phyloP scores from a whole-genome alignment of 2,113 vertebrate species.

The Passer montanus region DNA sequence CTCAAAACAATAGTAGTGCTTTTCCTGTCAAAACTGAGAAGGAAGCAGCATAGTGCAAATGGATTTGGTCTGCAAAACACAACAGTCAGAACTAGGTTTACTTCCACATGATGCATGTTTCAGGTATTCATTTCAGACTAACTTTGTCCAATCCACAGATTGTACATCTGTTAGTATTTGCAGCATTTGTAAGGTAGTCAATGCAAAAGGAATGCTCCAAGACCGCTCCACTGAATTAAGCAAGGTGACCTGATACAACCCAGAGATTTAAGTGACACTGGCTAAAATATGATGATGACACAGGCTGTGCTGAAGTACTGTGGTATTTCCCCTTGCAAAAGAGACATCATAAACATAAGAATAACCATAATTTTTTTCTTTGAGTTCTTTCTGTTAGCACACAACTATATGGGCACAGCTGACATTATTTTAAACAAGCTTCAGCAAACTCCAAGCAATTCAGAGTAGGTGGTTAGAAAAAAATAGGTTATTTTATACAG shows the following conservation, averaged over 20 bases:
- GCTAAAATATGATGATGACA: neutral
- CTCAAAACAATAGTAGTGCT: neutral
- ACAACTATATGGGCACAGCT: neutral
- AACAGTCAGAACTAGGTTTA: neutral
- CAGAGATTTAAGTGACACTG: neutral
- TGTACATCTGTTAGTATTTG: neutral
- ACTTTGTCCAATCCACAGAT: neutral
- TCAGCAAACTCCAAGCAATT: neutral
- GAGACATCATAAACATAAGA: neutral
- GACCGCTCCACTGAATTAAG: neutral
- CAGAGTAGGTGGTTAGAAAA: neutral
- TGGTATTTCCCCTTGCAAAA: neutral
- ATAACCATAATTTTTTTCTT: neutral
- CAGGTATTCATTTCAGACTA: neutral
- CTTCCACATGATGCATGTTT: accelerated
- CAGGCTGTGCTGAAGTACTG: neutral
- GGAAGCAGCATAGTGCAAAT: neutral
- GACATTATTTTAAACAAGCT: neutral
- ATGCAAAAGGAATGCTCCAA: neutral
- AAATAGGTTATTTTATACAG: neutral
- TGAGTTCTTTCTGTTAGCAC: neutral
- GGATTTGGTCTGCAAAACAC: neutral
- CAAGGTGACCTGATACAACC: neutral
- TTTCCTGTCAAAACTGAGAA: neutral
- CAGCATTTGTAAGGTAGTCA: neutral